Conservation (phyloP, 2,888 invertebrate species). For the Noctua fimbriata region DNA sequence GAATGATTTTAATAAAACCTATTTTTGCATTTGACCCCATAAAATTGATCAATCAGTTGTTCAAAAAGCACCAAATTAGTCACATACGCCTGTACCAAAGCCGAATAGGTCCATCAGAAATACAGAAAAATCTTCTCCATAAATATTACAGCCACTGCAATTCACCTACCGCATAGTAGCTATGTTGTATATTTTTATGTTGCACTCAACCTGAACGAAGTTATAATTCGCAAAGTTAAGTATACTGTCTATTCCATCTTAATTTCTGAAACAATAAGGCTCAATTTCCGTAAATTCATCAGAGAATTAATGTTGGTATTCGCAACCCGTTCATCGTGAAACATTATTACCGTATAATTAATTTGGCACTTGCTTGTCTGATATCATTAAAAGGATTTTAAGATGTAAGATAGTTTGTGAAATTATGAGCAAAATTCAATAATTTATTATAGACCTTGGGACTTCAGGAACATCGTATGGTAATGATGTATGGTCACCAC, state of each 20-base stretch:
- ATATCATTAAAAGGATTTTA: constrained; percentile 61
- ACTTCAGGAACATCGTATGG: not conserved
- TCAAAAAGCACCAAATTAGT: not conserved
- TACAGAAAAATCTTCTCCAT: not conserved
- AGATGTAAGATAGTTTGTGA: constrained; percentile 56
- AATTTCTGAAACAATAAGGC: not conserved
- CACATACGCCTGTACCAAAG: not conserved
- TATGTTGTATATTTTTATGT: constrained; percentile 8
- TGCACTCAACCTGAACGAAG: constrained; percentile 15
- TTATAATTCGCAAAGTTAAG: constrained; percentile 12
- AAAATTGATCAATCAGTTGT: not conserved
- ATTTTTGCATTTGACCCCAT: not conserved
- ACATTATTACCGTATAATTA: constrained; percentile 60
- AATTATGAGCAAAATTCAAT: constrained; percentile 18
- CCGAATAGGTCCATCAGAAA: not conserved
- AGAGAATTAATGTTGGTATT: not conserved
- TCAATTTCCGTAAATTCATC: constrained; percentile 10
- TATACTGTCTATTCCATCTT: not conserved
- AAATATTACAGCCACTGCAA: constrained; percentile 8
- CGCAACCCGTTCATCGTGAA: constrained; percentile 48
- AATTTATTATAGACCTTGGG: not conserved
- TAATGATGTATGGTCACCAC: constrained; percentile 19
- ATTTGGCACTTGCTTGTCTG: constrained; percentile 59
- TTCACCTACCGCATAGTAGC: constrained; percentile 14
- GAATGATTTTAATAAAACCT: not conserved